These are phyloP conservation scores for Astur gentilis DNA, from an alignment of 2,113 vertebrate species.

Conservation along the genomic window DNA sequence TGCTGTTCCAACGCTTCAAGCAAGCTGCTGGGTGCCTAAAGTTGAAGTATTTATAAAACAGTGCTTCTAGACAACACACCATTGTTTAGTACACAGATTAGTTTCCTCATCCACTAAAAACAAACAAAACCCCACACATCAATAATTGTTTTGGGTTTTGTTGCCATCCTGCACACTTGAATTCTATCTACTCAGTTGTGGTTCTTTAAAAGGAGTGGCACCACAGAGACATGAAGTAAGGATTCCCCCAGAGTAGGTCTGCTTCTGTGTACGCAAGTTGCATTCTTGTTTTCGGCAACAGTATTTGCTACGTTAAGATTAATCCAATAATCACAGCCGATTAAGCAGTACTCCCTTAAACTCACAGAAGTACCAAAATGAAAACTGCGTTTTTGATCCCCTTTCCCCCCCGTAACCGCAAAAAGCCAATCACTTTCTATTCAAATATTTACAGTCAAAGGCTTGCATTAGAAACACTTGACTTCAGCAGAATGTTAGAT, in stretches of 20 bases:
- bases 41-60: slow-evolving; percentile 20
- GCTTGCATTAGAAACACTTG: neutral
- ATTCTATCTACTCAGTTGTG: neutral
- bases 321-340: neutral
- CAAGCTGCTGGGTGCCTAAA: slow-evolving; percentile 89
- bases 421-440: neutral
- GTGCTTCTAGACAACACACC: neutral
- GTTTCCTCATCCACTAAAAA: neutral
- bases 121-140: neutral
- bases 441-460: neutral
- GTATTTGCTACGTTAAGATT: neutral
- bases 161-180: neutral
- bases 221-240: neutral
- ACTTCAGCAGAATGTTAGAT: neutral
- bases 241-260: neutral
- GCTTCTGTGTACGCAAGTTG: neutral
- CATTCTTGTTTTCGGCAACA: neutral
- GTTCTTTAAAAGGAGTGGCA: neutral
- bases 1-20: slow-evolving; percentile 94
- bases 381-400: neutral
- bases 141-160: neutral
- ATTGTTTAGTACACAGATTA: neutral
- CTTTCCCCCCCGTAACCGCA: neutral
- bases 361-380: neutral
- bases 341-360: neutral